Percentiles rank a stretch among this genome's conserved stretches.
Evolutionary conservation across 2,888 invertebrate genomes (phyloP).

Genomic region (Hydroisotoma schaefferi): DNA sequence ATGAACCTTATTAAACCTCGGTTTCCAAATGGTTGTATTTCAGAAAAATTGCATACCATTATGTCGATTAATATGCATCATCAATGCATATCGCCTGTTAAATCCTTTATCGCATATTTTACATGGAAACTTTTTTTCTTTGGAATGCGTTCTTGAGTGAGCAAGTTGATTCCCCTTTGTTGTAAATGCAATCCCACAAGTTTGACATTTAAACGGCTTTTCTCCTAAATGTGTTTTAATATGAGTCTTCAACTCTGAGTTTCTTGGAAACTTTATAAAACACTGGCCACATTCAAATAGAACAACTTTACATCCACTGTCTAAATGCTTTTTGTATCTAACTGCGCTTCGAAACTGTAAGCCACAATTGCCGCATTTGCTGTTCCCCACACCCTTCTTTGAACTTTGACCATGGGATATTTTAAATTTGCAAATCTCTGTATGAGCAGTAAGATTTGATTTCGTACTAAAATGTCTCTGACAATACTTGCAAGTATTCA

Average conservation of each 20-base stretch:
- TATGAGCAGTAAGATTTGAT: slow-evolving; percentile 10
- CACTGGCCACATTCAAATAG: slow-evolving; percentile 23
- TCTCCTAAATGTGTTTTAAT: slow-evolving; percentile 20
- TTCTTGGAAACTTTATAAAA: slow-evolving; percentile 22
- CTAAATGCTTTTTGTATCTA: slow-evolving; percentile 20
- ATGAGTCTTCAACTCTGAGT: slow-evolving; percentile 30
- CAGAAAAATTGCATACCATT: slow-evolving; percentile 17
- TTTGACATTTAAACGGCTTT: slow-evolving; percentile 29
- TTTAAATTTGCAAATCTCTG: slow-evolving; percentile 3
- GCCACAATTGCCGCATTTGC: slow-evolving; percentile 29
- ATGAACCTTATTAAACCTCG: too few species aligned
- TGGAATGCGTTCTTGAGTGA: slow-evolving; percentile 33
- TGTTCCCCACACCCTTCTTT: background rate
- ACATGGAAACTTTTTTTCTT: slow-evolving; percentile 25
- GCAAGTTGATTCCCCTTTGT: slow-evolving; percentile 37
- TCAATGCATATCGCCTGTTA: slow-evolving; percentile 33
- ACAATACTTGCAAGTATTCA: background rate
- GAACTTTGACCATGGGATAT: background rate
- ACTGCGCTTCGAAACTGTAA: slow-evolving; percentile 20
- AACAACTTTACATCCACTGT: slow-evolving; percentile 14
- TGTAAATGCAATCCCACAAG: slow-evolving; percentile 27
- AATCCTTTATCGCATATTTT: slow-evolving; percentile 30
- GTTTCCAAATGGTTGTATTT: background rate
- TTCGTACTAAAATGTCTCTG: slow-evolving; percentile 8
- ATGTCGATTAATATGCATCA: slow-evolving; percentile 26